Conservation (phyloP, 1,140 invertebrate species). For the Acromyrmex heyeri region DNA sequence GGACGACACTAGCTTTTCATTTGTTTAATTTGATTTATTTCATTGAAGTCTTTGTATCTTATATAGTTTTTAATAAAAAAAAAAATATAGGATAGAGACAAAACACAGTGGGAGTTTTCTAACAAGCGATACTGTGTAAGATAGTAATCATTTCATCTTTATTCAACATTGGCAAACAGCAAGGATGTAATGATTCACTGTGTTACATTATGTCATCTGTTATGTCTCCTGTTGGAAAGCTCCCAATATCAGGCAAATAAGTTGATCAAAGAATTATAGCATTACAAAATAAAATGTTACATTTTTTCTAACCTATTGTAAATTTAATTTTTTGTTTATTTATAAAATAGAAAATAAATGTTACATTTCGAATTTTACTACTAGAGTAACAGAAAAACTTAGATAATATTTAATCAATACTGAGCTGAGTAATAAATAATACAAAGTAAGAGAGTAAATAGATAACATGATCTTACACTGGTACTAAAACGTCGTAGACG, state of each 20-base stretch:
- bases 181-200: too few relatives aligned
- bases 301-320: background rate
- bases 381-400: background rate
- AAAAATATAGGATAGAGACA: slow-evolving; percentile 45
- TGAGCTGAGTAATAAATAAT: slow-evolving; percentile 68
- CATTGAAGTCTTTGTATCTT: too few relatives aligned
- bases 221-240: too few relatives aligned
- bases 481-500: slow-evolving; percentile 93
- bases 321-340: background rate
- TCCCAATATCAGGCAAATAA: slow-evolving; percentile 80
- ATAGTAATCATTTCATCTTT: too few relatives aligned
- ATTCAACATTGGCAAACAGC: too few relatives aligned
- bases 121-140: too few relatives aligned
- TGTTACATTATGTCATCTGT: too few relatives aligned
- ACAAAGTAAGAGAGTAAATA: slow-evolving; percentile 10
- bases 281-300: slow-evolving; percentile 8
- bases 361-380: background rate
- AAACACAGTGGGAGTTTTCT: background rate
- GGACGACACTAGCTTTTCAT: too few relatives aligned
- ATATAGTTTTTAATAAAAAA: background rate
- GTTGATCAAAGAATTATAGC: background rate
- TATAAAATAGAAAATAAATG: background rate
- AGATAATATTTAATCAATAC: slow-evolving; percentile 2
- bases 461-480: slow-evolving; percentile 89
- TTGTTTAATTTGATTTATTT: too few relatives aligned